Evolutionary conservation across 2,797 vertebrate genomes (phyloP), one percentile per base, ranked within the genome.

Genomic region (Steatocranus sp.): DNA sequence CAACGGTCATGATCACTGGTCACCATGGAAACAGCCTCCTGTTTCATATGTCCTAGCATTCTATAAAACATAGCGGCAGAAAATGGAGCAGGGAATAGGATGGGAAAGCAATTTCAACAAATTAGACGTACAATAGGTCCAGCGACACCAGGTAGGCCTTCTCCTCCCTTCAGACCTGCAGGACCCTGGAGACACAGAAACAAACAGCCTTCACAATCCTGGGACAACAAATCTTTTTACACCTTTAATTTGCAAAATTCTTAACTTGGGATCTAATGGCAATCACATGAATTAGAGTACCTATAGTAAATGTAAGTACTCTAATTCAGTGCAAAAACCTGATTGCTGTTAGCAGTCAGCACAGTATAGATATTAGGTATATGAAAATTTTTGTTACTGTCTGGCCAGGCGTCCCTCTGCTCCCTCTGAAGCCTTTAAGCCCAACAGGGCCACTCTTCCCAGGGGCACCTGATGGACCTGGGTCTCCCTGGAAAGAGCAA

Each of bases 381-480:
- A 46, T 79, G 32, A 32, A 82, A 76, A 15, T 38, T 5, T 90
- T 48, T 80, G 82, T 96, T 95, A 99, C 98, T 78, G 11, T 93
- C 83, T 95, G 92, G 5, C 98, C 98, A 0, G 96, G 92, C 30
- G 90, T 91, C 32, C 98, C 98, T 88, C 97, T 94, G 48, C 94
- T 91, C 3, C 98, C 98, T 2, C 96, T 96, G 83, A 98, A 97
- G 78, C 98, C 98, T 66, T 92, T 95, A 23, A 94, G 90, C 61
- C 98, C 98, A 34, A 95, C 85, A 25, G 98, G 97, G 4, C 98
- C 98, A 78, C 92, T 97, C 93, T 98, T 98, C 6, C 98, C 98
- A 0, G 92, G 41, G 34, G 93, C 83, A 48, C 98, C 98, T 2
- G 83, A 12, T 2, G 97, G 97, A 8, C 98, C 98, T n/a, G 96